A percentile compares a stretch with the other conserved stretches of the same genome.
Evolutionary conservation across 1,140 invertebrate genomes (phyloP).

Genomic region (Cyclargus thomasi): DNA sequence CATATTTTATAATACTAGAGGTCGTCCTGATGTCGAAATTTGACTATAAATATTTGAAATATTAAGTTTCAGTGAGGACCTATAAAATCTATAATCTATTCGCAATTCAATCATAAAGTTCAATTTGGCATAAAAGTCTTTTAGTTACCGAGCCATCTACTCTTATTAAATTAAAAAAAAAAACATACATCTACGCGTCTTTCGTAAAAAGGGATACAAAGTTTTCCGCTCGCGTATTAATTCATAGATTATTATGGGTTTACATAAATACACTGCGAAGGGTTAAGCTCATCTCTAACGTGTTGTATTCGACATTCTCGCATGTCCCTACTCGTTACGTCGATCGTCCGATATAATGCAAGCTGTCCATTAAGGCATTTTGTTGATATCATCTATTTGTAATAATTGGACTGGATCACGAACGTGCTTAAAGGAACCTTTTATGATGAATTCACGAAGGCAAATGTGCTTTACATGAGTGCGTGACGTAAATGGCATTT

Average conservation of each 20-base stretch:
- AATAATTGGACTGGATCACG: constrained; percentile 37
- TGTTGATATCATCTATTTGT: constrained; percentile 39
- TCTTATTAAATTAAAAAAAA: too few relatives aligned
- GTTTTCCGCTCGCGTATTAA: too few relatives aligned
- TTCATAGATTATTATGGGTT: background rate
- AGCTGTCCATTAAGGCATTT: constrained; percentile 38
- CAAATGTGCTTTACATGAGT: background rate
- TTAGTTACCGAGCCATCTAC: too few relatives aligned
- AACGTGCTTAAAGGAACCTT: constrained; percentile 19
- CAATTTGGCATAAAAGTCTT: too few relatives aligned
- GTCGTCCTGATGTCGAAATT: too few relatives aligned
- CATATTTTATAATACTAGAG: too few relatives aligned
- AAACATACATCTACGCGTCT: too few relatives aligned
- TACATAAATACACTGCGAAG: background rate
- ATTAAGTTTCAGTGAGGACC: too few relatives aligned
- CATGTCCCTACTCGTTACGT: constrained; percentile 36
- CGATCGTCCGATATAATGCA: constrained; percentile 37
- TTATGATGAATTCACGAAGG: background rate
- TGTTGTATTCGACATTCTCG: constrained; percentile 21
- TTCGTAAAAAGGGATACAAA: too few relatives aligned
- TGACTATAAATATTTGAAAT: too few relatives aligned
- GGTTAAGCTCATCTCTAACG: constrained; percentile 6
- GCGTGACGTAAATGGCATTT: background rate
- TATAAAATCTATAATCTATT: too few relatives aligned
- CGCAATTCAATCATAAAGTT: too few relatives aligned